phyloP scores from a whole-genome alignment of 1,140 invertebrate genomes.

The Drosophila rufa region DNA sequence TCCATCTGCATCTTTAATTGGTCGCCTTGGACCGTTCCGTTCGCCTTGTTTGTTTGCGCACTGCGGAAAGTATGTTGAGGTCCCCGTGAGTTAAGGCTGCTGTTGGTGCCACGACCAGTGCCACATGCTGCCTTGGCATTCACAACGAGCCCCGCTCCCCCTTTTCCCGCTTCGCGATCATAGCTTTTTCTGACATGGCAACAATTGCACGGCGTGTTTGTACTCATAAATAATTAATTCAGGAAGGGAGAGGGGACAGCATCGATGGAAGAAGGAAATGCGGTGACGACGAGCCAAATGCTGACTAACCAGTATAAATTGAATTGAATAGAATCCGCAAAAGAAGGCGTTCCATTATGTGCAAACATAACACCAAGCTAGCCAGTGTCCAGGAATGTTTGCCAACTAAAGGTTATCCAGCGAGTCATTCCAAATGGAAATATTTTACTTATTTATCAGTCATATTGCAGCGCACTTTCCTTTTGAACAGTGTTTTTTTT shows the following conservation, averaged over 20 bases:
- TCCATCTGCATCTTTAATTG: conserved; percentile 82
- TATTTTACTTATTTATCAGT: not conserved
- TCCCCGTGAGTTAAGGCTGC: conserved; percentile 1
- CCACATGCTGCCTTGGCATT: conserved; percentile 33
- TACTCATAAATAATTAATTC: conserved; percentile 66
- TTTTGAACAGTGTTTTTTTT: too few relatives aligned
- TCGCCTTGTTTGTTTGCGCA: conserved; percentile 57
- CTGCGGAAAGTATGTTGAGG: conserved; percentile 53
- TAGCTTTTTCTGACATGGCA: conserved; percentile 33
- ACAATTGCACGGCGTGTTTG: conserved; percentile 48
- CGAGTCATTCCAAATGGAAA: not conserved
- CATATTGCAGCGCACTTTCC: too few relatives aligned
- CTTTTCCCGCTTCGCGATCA: conserved; percentile 2
- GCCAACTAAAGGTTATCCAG: conserved; percentile 7
- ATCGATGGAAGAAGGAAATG: not conserved
- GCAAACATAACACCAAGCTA: conserved; percentile 31
- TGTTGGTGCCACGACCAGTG: not conserved
- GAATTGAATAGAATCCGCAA: conserved; percentile 38
- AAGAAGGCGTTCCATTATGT: conserved; percentile 35
- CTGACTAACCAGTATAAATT: conserved; percentile 25
- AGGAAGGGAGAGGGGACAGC: conserved; percentile 1
- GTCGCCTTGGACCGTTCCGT: conserved; percentile 57
- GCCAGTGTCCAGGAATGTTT: conserved; percentile 7
- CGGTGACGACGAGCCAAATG: conserved; percentile 11
- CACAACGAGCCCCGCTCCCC: conserved; percentile 34